A percentile compares a stretch with the other conserved stretches of the same genome.
These are phyloP conservation scores for Pelvicachromis taeniatus DNA, from an alignment of 2,113 vertebrate genomes.

Conservation along the genomic window DNA sequence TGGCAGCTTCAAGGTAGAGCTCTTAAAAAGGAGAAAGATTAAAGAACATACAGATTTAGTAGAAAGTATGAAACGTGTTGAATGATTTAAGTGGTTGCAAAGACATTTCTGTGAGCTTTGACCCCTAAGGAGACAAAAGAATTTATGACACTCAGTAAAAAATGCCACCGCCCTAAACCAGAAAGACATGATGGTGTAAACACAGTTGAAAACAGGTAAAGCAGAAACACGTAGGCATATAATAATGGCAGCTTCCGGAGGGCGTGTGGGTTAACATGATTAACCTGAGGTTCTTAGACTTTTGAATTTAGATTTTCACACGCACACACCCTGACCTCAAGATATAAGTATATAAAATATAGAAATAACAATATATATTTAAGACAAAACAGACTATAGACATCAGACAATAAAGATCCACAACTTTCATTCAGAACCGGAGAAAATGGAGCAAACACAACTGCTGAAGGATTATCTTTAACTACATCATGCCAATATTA, in stretches of 20 bases:
- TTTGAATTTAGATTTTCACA: neutral
- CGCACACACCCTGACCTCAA: neutral
- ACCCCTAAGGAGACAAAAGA: slow-evolving; percentile 26
- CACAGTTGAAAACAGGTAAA: slow-evolving; percentile 13
- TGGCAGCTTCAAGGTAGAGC: neutral
- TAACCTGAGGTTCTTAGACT: neutral
- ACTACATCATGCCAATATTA: neutral
- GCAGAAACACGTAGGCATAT: slow-evolving; percentile 38
- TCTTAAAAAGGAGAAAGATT: neutral
- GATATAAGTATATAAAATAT: neutral
- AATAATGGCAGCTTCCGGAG: slow-evolving; percentile 13
- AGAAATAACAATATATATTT: neutral
- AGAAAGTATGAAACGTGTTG: neutral
- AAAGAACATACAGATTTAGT: neutral
- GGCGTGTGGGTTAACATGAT: neutral
- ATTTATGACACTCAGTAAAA: slow-evolving; percentile 42
- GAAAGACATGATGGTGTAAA: slow-evolving; percentile 13
- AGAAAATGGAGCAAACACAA: neutral
- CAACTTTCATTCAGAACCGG: neutral
- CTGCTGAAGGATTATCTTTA: neutral
- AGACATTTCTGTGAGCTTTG: neutral
- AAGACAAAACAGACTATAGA: neutral
- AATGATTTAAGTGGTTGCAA: neutral
- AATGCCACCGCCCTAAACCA: slow-evolving; percentile 1
- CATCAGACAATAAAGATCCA: neutral